Evolutionary conservation across 1,140 invertebrate genomes (phyloP).

Genomic region (Brachionus asplanchnoidis): DNA sequence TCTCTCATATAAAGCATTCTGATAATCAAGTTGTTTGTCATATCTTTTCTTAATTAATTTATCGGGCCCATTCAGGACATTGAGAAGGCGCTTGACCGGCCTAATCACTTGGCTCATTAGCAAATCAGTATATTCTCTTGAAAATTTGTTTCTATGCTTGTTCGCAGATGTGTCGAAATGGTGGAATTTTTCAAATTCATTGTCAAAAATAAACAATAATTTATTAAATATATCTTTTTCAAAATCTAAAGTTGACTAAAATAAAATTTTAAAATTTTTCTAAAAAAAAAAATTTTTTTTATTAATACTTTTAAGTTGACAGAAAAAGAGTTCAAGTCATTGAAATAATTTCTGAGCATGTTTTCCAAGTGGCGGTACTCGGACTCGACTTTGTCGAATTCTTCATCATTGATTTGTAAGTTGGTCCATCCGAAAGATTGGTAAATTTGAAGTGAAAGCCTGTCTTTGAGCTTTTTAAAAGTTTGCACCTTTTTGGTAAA

Average conservation of each 20-base stretch:
- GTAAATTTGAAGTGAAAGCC: background rate
- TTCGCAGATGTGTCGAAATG: background rate
- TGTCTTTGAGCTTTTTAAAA: background rate
- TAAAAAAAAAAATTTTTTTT: too few relatives aligned
- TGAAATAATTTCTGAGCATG: background rate
- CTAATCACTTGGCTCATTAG: background rate
- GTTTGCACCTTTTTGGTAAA: background rate
- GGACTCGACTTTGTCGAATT: background rate
- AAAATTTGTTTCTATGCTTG: background rate
- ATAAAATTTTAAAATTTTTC: too few relatives aligned
- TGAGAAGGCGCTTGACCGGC: background rate
- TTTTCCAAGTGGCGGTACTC: background rate
- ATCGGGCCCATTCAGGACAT: background rate
- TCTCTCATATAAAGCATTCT: background rate
- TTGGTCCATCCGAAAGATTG: background rate
- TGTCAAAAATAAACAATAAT: background rate
- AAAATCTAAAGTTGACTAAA: background rate
- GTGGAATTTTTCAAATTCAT: background rate
- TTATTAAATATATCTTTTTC: slow-evolving; percentile 25
- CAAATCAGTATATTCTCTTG: background rate
- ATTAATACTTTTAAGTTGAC: background rate
- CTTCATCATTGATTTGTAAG: background rate
- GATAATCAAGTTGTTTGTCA: slow-evolving; percentile 31
- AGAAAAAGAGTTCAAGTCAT: slow-evolving; percentile 1
- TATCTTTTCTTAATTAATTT: slow-evolving; percentile 12